Base-by-base conservation (phyloP, 2,888 invertebrate genomes). In the Phoronis australis region DNA sequence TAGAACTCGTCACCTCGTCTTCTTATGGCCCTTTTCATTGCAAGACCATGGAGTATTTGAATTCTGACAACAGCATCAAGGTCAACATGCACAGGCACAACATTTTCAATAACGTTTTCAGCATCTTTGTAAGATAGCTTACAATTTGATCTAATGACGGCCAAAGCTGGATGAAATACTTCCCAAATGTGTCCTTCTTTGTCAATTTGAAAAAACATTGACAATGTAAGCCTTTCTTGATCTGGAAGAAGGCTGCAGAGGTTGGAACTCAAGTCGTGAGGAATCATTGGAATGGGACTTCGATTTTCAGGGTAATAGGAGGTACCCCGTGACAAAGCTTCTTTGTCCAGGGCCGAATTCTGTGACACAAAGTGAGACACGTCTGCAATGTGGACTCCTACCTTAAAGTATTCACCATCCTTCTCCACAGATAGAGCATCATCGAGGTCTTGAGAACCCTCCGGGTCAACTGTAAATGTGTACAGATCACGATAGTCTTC, bases 351-450 rank as follows among this genome's bases (percentile, higher is more conserved):
- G 9, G 40, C 47, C 25, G 62, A 57, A 35, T 56, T 59, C 31
- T 57, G 61, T n/a, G 51, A 52, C 12, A 72, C 60, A 56, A 60
- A 68, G 45, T 58, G 51, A 3, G 62, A 46, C 15, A 72, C 65
- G 54, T 72, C 71, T 12, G 66, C 52, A 24, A 68, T 57, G 55
- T 72, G 72, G 2, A 71, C 60, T 9, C 66, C 68, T 5, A 69
- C 57, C n/a, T n/a, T n/a, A n/a, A 54, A 48, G 44, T 63, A 66
- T 38, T 42, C 49, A 20, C 61, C 64, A 38, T 63, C 64, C 43
- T 65, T 59, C 42, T 63, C 64, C 23, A 70, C 60, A 53, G 62
- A 66, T 27, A 65, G 54, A 4, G 68, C 69, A 54, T 60, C 55
- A 45, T 58, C 59, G 4, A 60, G 49, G 35, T 59, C 61, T 18